Base-by-base conservation (phyloP, 2,888 invertebrate species). In the Ellobium chinense region DNA sequence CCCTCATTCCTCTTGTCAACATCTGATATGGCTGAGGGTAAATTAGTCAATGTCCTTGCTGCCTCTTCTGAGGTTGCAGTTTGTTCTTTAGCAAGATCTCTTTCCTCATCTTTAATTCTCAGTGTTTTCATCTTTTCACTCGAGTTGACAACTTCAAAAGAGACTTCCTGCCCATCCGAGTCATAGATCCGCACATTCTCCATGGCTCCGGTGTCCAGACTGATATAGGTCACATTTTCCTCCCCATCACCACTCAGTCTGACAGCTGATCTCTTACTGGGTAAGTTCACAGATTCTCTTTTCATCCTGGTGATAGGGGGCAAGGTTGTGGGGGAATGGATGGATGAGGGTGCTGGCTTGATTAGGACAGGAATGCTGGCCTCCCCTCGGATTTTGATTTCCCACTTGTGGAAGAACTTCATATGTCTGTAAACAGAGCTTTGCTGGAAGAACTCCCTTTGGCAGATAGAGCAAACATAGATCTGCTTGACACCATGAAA, bases 361-460 rank as follows among this genome's bases (percentile, higher is more conserved):
- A 75, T 37, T n/a, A 75, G 27, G 12, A 80, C 63, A 2, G 80
- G 80, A 24, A 80, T 80, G 60, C 62, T 75, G 60, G 66, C 54
- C 24, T 80, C 80, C 37, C 80, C 80, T 36, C 80, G 60, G 14
- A 80, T 80, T 63, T 80, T 80, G 14, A 80, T 80, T 60, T 80
- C 80, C 80, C 80, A 80, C 31, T 80, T 80, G 75, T 80, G 80
- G 21, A 80, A 75, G 29, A 80, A 80, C 63, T 74, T 80, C 75
- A 80, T 80, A 37, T 80, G 80, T 18, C 80, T 54, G 7, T 68
- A 36, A 5, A 80, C 75, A 9, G 80, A 80, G 36, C 80, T 80
- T 36, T 75, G 68, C 69, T 80, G 80, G 70, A 34, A 75, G 70
- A 80, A 80, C 63, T 80, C 80, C 21, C 74, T 60, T 4, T 80